phyloP scores from a whole-genome alignment of 2,113 vertebrate genomes.

The Callopanchax toddi region DNA sequence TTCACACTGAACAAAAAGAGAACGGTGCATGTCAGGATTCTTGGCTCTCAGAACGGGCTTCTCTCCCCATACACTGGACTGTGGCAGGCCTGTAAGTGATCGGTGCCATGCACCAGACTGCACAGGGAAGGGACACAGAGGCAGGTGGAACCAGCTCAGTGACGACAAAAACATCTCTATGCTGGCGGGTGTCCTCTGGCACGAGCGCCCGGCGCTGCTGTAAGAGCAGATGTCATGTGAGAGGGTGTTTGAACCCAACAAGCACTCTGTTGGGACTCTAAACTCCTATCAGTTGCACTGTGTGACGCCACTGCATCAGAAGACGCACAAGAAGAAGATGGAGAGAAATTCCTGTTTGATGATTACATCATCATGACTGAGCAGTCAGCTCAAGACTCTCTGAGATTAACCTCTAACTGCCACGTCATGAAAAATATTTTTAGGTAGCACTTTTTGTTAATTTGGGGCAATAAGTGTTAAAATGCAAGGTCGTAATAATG shows the following conservation, averaged over 20 bases:
- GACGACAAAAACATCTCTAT: constrained; percentile 75
- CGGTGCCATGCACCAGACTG: constrained; percentile 81
- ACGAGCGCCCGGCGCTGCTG: constrained; percentile 54
- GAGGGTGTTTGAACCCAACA: constrained; percentile 54
- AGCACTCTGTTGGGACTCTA: constrained; percentile 44
- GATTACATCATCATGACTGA: constrained; percentile 21
- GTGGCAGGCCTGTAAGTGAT: constrained; percentile 50
- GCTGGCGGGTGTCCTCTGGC: constrained; percentile 59
- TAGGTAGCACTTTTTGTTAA: too few relatives aligned
- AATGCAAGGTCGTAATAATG: too few relatives aligned
- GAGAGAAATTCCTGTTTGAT: constrained; percentile 12
- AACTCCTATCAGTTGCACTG: constrained; percentile 46
- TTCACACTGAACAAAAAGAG: constrained; percentile 51
- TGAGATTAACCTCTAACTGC: background rate
- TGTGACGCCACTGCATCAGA: constrained; percentile 42
- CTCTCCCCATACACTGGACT: constrained; percentile 36
- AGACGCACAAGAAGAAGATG: constrained; percentile 7
- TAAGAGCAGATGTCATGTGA: constrained; percentile 67
- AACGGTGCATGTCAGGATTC: constrained; percentile 40
- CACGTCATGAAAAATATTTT: too few relatives aligned
- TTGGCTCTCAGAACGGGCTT: constrained; percentile 42
- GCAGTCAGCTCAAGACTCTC: constrained; percentile 5
- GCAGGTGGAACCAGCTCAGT: constrained; percentile 63
- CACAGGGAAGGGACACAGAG: constrained; percentile 67
- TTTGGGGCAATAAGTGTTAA: too few relatives aligned